phyloP scores from a whole-genome alignment of 92 coral and sea anemone species.

The Porites rus region DNA sequence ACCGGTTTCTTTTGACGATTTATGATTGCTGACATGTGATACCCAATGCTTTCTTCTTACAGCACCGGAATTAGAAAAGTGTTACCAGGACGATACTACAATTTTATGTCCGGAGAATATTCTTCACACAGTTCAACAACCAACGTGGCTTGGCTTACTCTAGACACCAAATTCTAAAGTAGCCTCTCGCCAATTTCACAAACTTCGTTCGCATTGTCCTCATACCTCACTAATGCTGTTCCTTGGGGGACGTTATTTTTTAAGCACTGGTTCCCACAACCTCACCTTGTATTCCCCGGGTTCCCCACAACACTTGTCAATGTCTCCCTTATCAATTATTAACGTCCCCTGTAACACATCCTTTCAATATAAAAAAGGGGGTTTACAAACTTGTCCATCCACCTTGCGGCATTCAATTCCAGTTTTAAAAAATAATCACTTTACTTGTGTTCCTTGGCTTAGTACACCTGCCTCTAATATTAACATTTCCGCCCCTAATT shows the following conservation, averaged over 20 bases:
- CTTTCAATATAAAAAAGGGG: background rate
- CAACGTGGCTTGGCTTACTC: background rate
- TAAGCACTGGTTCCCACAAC: background rate
- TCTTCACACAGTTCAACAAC: background rate
- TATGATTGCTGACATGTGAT: conserved; percentile 27
- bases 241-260: no score
- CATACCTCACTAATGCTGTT: background rate
- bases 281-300: background rate
- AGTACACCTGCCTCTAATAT: no score
- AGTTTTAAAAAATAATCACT: no score
- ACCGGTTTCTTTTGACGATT: background rate
- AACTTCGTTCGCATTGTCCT: background rate
- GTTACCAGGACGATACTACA: conserved; percentile 5
- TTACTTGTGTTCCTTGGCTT: no score
- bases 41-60: background rate
- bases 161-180: background rate
- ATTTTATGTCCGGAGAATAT: background rate
- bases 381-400: background rate
- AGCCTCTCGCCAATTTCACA: background rate
- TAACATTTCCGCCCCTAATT: no score
- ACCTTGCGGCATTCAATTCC: no score
- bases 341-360: background rate
- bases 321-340: background rate
- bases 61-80: background rate
- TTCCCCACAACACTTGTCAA: background rate